Evolutionary conservation across 2,888 invertebrate species (phyloP).

Genomic region (Eristalinus sepulchralis): DNA sequence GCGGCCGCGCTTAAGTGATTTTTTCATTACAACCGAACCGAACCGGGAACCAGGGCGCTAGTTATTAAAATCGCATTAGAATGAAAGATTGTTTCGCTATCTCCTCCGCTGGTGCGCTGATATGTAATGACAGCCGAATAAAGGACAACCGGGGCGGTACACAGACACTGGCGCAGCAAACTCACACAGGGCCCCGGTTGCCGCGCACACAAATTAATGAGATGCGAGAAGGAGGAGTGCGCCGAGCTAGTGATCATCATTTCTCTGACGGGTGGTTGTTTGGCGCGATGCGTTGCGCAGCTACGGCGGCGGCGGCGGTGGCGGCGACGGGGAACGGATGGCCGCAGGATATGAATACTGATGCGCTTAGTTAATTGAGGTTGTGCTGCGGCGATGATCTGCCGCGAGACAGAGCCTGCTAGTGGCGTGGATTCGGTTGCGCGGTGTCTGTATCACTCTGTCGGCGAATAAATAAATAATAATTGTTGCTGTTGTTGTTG

Average conservation of each 20-base stretch:
- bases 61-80: constrained; percentile 81
- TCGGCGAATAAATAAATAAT: constrained; percentile 72
- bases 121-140: constrained; percentile 64
- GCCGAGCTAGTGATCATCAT: constrained; percentile 41
- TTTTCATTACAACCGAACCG: constrained; percentile 60
- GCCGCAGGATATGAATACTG: constrained; percentile 66
- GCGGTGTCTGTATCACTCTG: constrained; percentile 68
- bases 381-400: constrained; percentile 58
- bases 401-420: constrained; percentile 50
- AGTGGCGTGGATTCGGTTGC: constrained; percentile 60
- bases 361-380: constrained; percentile 67
- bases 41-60: constrained; percentile 75
- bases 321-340: neutral
- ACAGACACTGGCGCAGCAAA: neutral
- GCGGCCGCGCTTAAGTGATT: constrained; percentile 71
- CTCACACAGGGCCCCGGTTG: neutral
- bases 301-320: neutral
- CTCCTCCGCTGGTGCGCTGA: constrained; percentile 28
- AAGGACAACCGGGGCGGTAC: constrained; percentile 50
- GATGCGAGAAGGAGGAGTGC: constrained; percentile 68
- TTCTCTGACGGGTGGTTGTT: constrained; percentile 13
- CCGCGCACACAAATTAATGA: constrained; percentile 54
- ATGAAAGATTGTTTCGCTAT: constrained; percentile 73
- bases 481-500: constrained; percentile 50
- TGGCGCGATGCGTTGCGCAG: constrained; percentile 6